These are phyloP conservation scores for Protobothrops mucrosquamatus DNA, from an alignment of 2,113 vertebrate species.

Conservation along the genomic window DNA sequence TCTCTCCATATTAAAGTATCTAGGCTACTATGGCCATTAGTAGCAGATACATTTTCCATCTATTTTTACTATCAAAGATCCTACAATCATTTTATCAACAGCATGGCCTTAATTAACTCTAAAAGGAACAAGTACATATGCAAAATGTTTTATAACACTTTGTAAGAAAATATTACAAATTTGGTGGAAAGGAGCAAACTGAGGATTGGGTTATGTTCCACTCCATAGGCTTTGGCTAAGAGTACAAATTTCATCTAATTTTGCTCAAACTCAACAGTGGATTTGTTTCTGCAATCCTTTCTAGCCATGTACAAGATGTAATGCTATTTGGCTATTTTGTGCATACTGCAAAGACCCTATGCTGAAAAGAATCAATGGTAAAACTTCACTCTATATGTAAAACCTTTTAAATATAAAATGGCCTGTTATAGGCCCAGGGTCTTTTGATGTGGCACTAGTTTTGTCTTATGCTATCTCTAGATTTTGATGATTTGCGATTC, in stretches of 20 bases:
- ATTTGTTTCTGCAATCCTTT: background rate
- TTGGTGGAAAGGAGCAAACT: background rate
- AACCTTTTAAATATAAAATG: background rate
- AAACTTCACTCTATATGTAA: background rate
- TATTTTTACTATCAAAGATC: background rate
- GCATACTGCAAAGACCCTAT: background rate
- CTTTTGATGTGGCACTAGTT: too few relatives aligned
- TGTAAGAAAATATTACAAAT: background rate
- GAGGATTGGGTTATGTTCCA: background rate
- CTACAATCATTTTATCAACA: background rate
- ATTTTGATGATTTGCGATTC: background rate
- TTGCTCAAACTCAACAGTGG: background rate
- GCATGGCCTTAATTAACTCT: background rate
- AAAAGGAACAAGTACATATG: background rate
- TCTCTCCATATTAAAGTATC: conserved; percentile 6
- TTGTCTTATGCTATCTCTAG: background rate
- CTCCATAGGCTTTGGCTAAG: background rate
- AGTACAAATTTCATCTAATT: background rate
- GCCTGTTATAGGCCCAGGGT: too few relatives aligned
- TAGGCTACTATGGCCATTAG: background rate
- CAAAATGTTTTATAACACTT: background rate
- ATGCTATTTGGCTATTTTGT: background rate
- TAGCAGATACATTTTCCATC: background rate
- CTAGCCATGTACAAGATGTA: background rate
- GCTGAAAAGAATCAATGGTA: background rate